These are phyloP conservation scores for Drosophila algonquin DNA, from an alignment of 2,888 invertebrate genomes.

Conservation along the genomic window DNA sequence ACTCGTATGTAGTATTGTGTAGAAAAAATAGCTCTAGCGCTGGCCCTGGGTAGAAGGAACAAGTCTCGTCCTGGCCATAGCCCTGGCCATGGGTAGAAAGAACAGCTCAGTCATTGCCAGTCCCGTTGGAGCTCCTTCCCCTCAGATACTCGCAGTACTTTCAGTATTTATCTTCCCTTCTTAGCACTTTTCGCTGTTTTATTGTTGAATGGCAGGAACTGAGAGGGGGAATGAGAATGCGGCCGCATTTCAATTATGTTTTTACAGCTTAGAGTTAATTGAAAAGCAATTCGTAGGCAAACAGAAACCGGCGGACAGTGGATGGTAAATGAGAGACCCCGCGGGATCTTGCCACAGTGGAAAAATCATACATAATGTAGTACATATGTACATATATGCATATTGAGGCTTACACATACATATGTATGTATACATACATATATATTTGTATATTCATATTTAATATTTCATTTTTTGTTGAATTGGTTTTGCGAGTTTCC, in stretches of 20 bases:
- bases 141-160: too few species aligned
- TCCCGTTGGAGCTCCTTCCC: too few species aligned
- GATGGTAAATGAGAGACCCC: background rate
- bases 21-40: too few species aligned
- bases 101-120: too few species aligned
- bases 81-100: too few species aligned
- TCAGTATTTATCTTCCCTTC: too few species aligned
- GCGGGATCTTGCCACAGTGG: constrained; percentile 31
- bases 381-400: constrained; percentile 15
- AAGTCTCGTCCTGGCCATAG: too few species aligned
- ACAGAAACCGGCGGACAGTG: constrained; percentile 32
- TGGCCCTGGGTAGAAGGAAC: too few species aligned
- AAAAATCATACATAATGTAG: constrained; percentile 28
- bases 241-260: constrained; percentile 60
- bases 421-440: background rate
- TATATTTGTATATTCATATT: constrained; percentile 21
- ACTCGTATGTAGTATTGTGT: too few species aligned
- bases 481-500: constrained; percentile 33
- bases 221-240: constrained; percentile 14
- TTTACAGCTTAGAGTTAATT: constrained; percentile 65
- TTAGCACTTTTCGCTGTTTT: background rate
- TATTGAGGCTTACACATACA: background rate
- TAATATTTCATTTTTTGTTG: constrained; percentile 31
- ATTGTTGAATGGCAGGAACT: constrained; percentile 6
- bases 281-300: constrained; percentile 69